Evolutionary conservation across 1,140 invertebrate genomes (phyloP), one percentile per base, ranked within the genome.

Genomic region (Pseudomyrmex gracilis): DNA sequence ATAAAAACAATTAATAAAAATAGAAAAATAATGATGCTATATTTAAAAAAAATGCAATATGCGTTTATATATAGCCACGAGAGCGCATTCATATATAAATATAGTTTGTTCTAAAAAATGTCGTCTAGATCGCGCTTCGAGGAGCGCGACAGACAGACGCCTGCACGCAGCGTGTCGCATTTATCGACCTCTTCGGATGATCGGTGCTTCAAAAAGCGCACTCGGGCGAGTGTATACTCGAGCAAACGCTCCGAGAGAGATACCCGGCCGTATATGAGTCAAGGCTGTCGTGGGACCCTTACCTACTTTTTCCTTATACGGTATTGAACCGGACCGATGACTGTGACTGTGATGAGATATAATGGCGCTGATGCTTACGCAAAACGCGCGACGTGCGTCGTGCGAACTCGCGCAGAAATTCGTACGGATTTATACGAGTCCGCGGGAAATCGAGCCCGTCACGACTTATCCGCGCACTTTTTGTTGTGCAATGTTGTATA

Each of bases 221-320:
- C 24, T 74, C 63, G 24, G 49, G 58, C 67, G 60, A 84, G 74
- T 34, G 7, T 57, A 58, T 49, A 63, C 80, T 73, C 85, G 67
- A 77, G 49, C 66, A 82, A 70, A 76, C 77, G 73, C 60, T 86
- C 51, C 57, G 51, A 78, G 76, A 80, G 66, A 84, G 34, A 34
- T 34, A 34, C 53, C 58, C 60, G 70, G 7, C 63, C 24, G 60
- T 89, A 89, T 86, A 90, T 84, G 64, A 93, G 88, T 92, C 92
- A 93, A 93, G 92, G 92, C 87, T 90, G 82, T 61, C 60, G 60
- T 45, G 82, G 90, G 91, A 92, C 91, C 91, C 91, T 93, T 93
- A 92, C 92, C 92, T 90, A 92, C 90, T 92, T 93, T 89, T 91
- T 88, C 92, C 91, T 85, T 93, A 92, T 90, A 93, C 86, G 92